These are phyloP conservation scores for Lagorchestes hirsutus DNA, from an alignment of 2,797 vertebrate species.

Conservation along the genomic window DNA sequence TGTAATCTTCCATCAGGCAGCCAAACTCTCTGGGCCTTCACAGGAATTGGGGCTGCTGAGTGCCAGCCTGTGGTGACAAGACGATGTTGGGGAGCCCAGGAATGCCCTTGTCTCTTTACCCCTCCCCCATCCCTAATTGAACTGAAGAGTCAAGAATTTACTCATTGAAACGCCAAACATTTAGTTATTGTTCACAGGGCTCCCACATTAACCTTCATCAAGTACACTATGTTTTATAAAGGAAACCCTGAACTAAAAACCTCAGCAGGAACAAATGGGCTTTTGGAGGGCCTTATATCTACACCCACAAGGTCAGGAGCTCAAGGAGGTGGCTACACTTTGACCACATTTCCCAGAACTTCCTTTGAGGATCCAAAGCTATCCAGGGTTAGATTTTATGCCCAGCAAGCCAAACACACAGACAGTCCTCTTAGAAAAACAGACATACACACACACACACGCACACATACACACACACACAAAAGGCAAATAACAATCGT, in stretches of 20 bases:
- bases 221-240: slow-evolving; percentile 85
- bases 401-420: slow-evolving; percentile 86
- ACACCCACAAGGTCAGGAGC: slow-evolving; percentile 76
- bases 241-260: slow-evolving; percentile 80
- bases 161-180: slow-evolving; percentile 84
- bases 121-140: slow-evolving; percentile 72
- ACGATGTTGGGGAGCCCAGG: slow-evolving; percentile 74
- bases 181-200: slow-evolving; percentile 86
- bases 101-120: slow-evolving; percentile 70
- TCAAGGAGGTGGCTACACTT: slow-evolving; percentile 66
- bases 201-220: slow-evolving; percentile 85
- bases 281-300: slow-evolving; percentile 81
- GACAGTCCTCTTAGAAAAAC: slow-evolving; percentile 82
- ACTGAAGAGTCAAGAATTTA: slow-evolving; percentile 83
- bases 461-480: background rate
- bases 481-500: slow-evolving; percentile 32
- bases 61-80: slow-evolving; percentile 78
- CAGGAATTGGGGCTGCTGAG: slow-evolving; percentile 75
- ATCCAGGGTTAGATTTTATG: slow-evolving; percentile 82
- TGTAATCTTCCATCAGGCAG: slow-evolving; percentile 72
- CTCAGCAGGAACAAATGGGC: slow-evolving; percentile 73
- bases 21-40: slow-evolving; percentile 76
- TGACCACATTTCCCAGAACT: slow-evolving; percentile 73
- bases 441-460: slow-evolving; percentile 61
- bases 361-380: slow-evolving; percentile 79